These are phyloP conservation scores for Nyctibius bracteatus DNA, from an alignment of 2,113 vertebrate species.

Conservation along the genomic window DNA sequence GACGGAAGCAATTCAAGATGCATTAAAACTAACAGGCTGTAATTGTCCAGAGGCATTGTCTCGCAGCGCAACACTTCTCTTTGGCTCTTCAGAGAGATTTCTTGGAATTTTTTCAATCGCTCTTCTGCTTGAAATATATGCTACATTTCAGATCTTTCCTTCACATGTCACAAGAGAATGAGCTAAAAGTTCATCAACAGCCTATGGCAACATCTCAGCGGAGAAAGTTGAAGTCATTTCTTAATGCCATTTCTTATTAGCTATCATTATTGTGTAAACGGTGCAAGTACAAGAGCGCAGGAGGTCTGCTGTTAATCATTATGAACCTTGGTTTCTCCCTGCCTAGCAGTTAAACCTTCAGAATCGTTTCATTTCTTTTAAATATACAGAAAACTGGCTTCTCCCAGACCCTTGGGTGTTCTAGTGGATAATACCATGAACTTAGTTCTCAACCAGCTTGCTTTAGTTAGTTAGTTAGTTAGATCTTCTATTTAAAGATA, in stretches of 20 bases:
- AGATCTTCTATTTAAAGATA: constrained; percentile 52
- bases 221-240: constrained; percentile 60
- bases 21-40: constrained; percentile 36
- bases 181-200: constrained; percentile 57
- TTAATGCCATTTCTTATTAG: constrained; percentile 61
- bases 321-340: neutral
- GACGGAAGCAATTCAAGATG: constrained; percentile 53
- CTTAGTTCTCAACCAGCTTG: constrained; percentile 5
- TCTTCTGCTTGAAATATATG: constrained; percentile 36
- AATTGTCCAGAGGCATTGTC: constrained; percentile 12
- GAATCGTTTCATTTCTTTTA: constrained; percentile 18
- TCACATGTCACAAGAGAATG: neutral
- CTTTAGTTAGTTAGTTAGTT: constrained; percentile 1
- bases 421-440: neutral
- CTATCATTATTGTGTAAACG: constrained; percentile 44
- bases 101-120: constrained; percentile 19
- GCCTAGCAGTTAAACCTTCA: constrained; percentile 50
- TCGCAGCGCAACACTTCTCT: neutral
- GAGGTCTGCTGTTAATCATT: constrained; percentile 48
- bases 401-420: constrained; percentile 6
- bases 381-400: constrained; percentile 22
- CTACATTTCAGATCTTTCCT: constrained; percentile 1
- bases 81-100: constrained; percentile 23
- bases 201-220: constrained; percentile 38
- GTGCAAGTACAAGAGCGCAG: neutral